Percentiles rank a stretch among this genome's conserved stretches.
Evolutionary conservation across 2,888 invertebrate species (phyloP).

Genomic region (Melieria omissa): DNA sequence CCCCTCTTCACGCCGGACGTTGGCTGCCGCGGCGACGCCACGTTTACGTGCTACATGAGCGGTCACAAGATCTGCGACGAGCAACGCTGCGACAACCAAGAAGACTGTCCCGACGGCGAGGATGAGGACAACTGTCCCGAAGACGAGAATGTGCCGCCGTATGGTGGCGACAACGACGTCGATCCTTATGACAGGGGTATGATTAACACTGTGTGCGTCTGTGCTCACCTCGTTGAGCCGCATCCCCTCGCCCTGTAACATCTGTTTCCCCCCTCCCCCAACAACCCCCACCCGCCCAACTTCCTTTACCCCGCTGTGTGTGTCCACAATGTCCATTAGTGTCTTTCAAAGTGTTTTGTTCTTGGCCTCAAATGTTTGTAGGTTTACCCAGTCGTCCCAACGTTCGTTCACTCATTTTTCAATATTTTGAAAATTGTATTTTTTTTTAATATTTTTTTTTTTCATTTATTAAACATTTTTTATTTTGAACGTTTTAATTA

Average conservation of each 20-base stretch:
- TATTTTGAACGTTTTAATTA: no score
- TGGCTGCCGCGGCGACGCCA: slow-evolving; percentile 61
- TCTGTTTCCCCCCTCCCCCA: background rate
- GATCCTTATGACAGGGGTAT: slow-evolving; percentile 43
- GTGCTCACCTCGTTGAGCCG: slow-evolving; percentile 16
- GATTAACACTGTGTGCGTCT: slow-evolving; percentile 31
- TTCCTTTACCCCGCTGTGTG: no score
- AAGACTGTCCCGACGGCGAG: slow-evolving; percentile 63
- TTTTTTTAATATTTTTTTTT: no score
- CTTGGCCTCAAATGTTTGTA: no score
- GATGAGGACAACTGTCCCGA: slow-evolving; percentile 59
- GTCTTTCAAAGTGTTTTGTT: no score
- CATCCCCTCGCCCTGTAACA: background rate
- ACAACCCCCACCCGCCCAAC: background rate
- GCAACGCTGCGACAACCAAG: slow-evolving; percentile 56
- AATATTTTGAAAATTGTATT: no score
- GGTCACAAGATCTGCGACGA: slow-evolving; percentile 58
- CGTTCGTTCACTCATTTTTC: no score
- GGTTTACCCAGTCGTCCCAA: no score
- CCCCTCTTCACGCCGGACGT: background rate
- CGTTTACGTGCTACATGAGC: slow-evolving; percentile 54
- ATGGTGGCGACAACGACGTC: slow-evolving; percentile 12
- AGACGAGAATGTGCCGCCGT: background rate
- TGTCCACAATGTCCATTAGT: no score
- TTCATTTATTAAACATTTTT: no score